Evolutionary conservation across 2,888 invertebrate genomes (phyloP).

Genomic region (Allygus modestus): DNA sequence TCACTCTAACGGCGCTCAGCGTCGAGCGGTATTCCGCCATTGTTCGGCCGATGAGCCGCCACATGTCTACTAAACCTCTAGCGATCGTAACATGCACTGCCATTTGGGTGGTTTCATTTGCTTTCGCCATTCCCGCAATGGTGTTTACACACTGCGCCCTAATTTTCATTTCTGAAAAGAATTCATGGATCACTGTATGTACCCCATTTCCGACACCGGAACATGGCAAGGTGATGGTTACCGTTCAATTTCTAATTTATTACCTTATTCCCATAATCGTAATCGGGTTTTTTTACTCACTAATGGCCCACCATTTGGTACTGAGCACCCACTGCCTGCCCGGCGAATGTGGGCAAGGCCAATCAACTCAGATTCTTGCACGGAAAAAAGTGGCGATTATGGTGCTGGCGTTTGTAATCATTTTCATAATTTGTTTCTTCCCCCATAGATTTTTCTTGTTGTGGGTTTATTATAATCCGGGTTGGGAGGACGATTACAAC

Average conservation of each 20-base stretch:
- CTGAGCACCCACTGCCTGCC: slow-evolving; percentile 88
- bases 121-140: slow-evolving; percentile 88
- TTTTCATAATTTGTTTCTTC: slow-evolving; percentile 91
- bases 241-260: slow-evolving; percentile 83
- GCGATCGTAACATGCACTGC: slow-evolving; percentile 81
- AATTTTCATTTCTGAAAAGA: slow-evolving; percentile 73
- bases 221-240: slow-evolving; percentile 82
- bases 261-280: slow-evolving; percentile 90
- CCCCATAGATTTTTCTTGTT: slow-evolving; percentile 90
- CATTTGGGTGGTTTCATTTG: slow-evolving; percentile 88
- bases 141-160: slow-evolving; percentile 75
- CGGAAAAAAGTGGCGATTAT: slow-evolving; percentile 83
- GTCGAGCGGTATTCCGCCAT: slow-evolving; percentile 95
- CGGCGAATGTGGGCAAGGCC: slow-evolving; percentile 80
- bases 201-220: slow-evolving; percentile 84
- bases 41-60: slow-evolving; percentile 89
- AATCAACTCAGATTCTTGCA: slow-evolving; percentile 74
- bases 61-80: slow-evolving; percentile 81
- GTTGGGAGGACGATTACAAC: slow-evolving; percentile 81
- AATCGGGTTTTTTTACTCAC: slow-evolving; percentile 90
- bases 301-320: slow-evolving; percentile 92
- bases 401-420: slow-evolving; percentile 92
- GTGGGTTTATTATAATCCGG: slow-evolving; percentile 88
- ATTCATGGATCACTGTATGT: slow-evolving; percentile 77
- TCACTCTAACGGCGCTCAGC: slow-evolving; percentile 86